Evolutionary conservation across 2,888 invertebrate genomes (phyloP).

Genomic region (Choristoneura rosaceana): DNA sequence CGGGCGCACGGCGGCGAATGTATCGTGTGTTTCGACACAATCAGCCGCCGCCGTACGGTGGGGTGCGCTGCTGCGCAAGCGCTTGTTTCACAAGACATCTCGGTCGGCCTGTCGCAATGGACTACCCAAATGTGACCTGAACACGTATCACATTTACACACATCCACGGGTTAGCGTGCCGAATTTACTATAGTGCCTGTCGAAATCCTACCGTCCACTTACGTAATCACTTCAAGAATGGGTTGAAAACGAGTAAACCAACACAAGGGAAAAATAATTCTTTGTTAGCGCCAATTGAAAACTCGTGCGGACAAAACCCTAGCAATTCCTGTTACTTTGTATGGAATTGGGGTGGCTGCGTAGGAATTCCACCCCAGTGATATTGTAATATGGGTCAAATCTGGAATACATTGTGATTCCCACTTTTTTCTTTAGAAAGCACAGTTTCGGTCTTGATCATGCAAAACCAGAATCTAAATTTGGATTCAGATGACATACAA

Average conservation of each 20-base stretch:
- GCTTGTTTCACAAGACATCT: slow-evolving; percentile 81
- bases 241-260: not conserved
- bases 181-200: slow-evolving; percentile 51
- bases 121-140: slow-evolving; percentile 84
- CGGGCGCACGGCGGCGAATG: slow-evolving; percentile 64
- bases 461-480: too few species aligned
- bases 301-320: not conserved
- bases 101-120: slow-evolving; percentile 82
- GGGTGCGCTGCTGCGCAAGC: slow-evolving; percentile 79
- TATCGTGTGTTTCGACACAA: slow-evolving; percentile 78
- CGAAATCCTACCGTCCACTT: slow-evolving; percentile 24
- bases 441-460: not conserved
- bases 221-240: slow-evolving; percentile 15
- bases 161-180: slow-evolving; percentile 61
- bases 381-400: not conserved
- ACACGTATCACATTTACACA: slow-evolving; percentile 79
- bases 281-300: not conserved
- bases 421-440: not conserved
- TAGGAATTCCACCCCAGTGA: not conserved
- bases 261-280: slow-evolving; percentile 1
- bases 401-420: not conserved
- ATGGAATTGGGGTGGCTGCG: not conserved
- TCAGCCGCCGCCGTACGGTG: slow-evolving; percentile 66
- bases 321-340: not conserved
- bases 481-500: too few species aligned